Conservation (phyloP, 2,113 vertebrate genomes). For the Potamarius usumacintae region DNA sequence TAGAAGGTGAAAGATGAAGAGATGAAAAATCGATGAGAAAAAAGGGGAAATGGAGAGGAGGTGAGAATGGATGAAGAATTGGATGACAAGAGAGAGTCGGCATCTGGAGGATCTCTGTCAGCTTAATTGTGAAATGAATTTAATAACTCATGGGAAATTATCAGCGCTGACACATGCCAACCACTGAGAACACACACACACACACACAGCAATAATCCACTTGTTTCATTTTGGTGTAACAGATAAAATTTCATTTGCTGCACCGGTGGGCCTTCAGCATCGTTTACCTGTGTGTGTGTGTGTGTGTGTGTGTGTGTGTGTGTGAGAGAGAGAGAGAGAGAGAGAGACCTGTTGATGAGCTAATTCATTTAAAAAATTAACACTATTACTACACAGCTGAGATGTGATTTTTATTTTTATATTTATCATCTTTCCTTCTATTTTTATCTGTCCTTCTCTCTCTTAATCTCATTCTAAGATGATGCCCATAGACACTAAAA, state of each 20-base stretch:
- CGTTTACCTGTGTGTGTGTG: slow-evolving; percentile 27
- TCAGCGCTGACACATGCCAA: slow-evolving; percentile 35
- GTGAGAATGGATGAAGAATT: not conserved
- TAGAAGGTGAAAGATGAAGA: not conserved
- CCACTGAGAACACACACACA: slow-evolving; percentile 27
- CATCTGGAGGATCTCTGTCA: slow-evolving; percentile 32
- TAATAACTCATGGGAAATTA: slow-evolving; percentile 44
- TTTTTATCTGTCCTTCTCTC: not conserved
- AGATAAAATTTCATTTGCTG: slow-evolving; percentile 37
- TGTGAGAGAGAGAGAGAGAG: too few species aligned
- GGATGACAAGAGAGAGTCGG: not conserved
- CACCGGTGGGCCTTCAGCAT: slow-evolving; percentile 19
- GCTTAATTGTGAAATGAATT: slow-evolving; percentile 44
- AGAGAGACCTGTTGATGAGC: not conserved
- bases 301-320: slow-evolving; percentile 14
- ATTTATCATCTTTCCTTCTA: not conserved
- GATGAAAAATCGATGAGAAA: slow-evolving; percentile 1
- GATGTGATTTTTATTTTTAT: not conserved
- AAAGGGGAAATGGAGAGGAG: not conserved
- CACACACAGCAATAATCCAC: slow-evolving; percentile 37
- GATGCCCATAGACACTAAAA: not conserved
- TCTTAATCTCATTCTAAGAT: not conserved
- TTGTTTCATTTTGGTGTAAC: slow-evolving; percentile 43
- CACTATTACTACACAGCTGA: not conserved
- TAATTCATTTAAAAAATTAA: slow-evolving; percentile 2